phyloP scores from a whole-genome alignment of 2,113 vertebrate species.

The Xenopus tropicalis region UCB_Xtro_10.0 CM004444.2:124210501-124211000 shows the following conservation, averaged over 20 bases:
- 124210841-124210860: neutral
- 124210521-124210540: too few relatives aligned
- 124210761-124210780: neutral
- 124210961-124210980: neutral
- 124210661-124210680: neutral
- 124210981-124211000: neutral
- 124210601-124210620: too few relatives aligned
- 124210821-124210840: neutral
- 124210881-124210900: neutral
- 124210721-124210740: neutral
- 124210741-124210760: neutral
- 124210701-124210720: neutral
- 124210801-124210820: neutral
- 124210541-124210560: too few relatives aligned
- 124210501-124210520: too few relatives aligned
- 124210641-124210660: too few relatives aligned
- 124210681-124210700: neutral
- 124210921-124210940: slow-evolving; percentile 1
- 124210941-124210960: neutral
- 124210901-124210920: neutral
- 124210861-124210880: neutral
- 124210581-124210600: too few relatives aligned
- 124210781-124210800: neutral
- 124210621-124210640: too few relatives aligned
- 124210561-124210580: too few relatives aligned